Evolutionary conservation across 2,888 invertebrate genomes (phyloP).

Genomic region (Oligia fasciuncula): DNA sequence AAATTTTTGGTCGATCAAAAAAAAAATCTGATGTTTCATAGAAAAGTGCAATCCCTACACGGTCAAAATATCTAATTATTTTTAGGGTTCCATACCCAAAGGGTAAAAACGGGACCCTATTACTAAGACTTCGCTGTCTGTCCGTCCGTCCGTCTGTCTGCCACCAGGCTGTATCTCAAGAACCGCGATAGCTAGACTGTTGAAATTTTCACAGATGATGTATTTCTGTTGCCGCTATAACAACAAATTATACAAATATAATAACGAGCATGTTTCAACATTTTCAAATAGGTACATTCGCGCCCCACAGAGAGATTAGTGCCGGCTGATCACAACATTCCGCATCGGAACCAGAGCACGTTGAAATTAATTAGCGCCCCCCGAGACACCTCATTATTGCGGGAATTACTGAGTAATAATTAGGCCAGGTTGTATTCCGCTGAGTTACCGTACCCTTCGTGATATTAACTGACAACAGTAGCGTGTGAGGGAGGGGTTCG

Average conservation of each 20-base stretch:
- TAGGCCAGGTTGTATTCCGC: background rate
- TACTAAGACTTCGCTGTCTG: no score
- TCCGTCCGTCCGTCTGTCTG: no score
- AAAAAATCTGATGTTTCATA: no score
- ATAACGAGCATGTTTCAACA: constrained; percentile 40
- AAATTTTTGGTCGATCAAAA: no score
- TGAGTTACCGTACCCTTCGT: constrained; percentile 3
- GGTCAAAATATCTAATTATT: no score
- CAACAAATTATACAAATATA: constrained; percentile 5
- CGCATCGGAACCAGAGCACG: constrained; percentile 68
- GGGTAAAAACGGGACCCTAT: no score
- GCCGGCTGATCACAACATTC: constrained; percentile 68
- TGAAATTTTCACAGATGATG: no score
- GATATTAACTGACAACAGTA: constrained; percentile 15
- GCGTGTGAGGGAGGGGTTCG: background rate
- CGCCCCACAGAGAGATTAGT: constrained; percentile 41
- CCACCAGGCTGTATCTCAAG: no score
- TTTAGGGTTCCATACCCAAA: no score
- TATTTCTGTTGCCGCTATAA: no score
- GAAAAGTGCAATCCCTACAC: no score
- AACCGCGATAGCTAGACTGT: no score
- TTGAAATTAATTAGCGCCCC: constrained; percentile 74
- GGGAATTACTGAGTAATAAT: constrained; percentile 68
- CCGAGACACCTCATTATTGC: constrained; percentile 69
- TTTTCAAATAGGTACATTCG: constrained; percentile 19